Evolutionary conservation across 2,113 vertebrate genomes (phyloP).

Genomic region (Clinocottus analis): DNA sequence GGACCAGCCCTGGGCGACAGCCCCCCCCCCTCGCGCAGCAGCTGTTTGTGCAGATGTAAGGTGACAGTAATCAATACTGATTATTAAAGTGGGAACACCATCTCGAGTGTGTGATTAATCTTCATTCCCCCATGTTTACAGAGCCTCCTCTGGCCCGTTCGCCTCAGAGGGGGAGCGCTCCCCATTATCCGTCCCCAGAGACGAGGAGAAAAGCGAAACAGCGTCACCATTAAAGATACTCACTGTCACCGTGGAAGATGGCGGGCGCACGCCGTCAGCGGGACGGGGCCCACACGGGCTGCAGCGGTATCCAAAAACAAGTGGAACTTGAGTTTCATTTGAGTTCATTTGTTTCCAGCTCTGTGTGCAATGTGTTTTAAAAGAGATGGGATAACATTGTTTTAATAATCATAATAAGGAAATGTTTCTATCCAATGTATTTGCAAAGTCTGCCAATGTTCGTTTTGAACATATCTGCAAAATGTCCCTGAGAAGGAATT

Average conservation of each 20-base stretch:
- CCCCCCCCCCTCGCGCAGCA: constrained; percentile 62
- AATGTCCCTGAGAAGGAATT: neutral
- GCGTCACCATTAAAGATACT: constrained; percentile 70
- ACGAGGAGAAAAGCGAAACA: constrained; percentile 72
- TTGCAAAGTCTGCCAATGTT: neutral
- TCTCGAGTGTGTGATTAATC: constrained; percentile 83
- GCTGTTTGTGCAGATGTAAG: constrained; percentile 82
- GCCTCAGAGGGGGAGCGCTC: constrained; percentile 58
- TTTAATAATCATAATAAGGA: neutral
- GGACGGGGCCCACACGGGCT: constrained; percentile 18
- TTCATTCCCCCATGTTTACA: constrained; percentile 82
- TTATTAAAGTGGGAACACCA: constrained; percentile 83
- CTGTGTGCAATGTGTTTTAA: neutral
- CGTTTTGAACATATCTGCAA: neutral
- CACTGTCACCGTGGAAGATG: constrained; percentile 56
- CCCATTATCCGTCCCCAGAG: constrained; percentile 77
- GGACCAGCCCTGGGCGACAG: constrained; percentile 65
- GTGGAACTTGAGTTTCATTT: neutral
- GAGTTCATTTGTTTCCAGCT: neutral
- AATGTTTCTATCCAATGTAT: neutral
- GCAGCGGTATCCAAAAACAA: neutral
- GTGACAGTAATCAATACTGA: constrained; percentile 85
- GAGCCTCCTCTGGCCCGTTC: constrained; percentile 69
- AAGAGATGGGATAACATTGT: neutral
- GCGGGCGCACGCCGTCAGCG: constrained; percentile 21